phyloP scores from a whole-genome alignment of 2,797 vertebrate species.

The Tolypeutes matacus region DNA sequence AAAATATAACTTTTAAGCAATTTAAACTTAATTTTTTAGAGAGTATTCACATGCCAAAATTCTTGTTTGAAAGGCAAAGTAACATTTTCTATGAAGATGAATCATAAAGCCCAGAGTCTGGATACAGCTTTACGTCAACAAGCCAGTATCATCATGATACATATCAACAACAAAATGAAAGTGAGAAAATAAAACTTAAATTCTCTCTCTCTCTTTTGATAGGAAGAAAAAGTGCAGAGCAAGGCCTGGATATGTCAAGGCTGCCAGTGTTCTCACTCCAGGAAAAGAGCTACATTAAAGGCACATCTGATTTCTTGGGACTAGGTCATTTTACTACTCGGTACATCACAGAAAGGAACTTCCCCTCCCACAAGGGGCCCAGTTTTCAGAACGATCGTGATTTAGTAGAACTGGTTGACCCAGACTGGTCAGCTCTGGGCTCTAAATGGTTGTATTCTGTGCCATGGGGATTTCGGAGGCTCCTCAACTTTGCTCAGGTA shows the following conservation, averaged over 20 bases:
- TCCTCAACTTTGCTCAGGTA: conserved; percentile 97
- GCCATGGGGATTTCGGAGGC: conserved; percentile 95
- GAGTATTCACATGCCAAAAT: conserved; percentile 38
- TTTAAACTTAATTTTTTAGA: background rate
- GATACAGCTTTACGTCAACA: background rate
- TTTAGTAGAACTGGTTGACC: conserved; percentile 94
- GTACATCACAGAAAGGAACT: conserved; percentile 93
- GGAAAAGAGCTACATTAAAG: conserved; percentile 96
- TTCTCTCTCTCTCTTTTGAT: conserved; percentile 27
- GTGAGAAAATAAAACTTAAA: background rate
- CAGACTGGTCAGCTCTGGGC: conserved; percentile 93
- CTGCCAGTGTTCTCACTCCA: conserved; percentile 94
- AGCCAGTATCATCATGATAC: background rate
- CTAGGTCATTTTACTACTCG: conserved; percentile 95
- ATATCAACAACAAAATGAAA: background rate
- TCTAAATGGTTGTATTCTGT: conserved; percentile 94
- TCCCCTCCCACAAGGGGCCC: conserved; percentile 87
- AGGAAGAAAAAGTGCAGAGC: conserved; percentile 94
- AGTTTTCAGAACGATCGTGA: conserved; percentile 94
- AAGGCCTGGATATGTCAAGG: conserved; percentile 92
- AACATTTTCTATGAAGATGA: background rate
- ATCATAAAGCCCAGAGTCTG: background rate
- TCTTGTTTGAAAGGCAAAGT: background rate
- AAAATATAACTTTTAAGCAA: conserved; percentile 42
- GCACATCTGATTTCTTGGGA: conserved; percentile 95